These are phyloP conservation scores for Epinephelus coioides DNA, from an alignment of 2,797 vertebrate genomes.

Conservation along the genomic window DNA sequence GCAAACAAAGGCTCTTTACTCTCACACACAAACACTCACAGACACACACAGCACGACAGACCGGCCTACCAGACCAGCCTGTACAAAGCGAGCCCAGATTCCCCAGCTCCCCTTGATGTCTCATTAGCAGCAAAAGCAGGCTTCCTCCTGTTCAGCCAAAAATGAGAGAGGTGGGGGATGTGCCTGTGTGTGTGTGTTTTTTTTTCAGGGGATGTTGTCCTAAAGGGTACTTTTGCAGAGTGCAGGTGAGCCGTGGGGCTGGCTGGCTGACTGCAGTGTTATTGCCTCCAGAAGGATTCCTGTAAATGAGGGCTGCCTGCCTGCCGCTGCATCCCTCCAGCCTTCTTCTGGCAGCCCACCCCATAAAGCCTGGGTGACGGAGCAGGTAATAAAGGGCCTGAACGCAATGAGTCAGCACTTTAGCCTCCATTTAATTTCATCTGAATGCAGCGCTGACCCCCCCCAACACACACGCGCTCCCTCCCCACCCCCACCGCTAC, in stretches of 20 bases:
- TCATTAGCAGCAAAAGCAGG: conserved; percentile 75
- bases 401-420: conserved; percentile 87
- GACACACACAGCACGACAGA: conserved; percentile 32
- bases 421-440: conserved; percentile 86
- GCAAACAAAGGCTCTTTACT: conserved; percentile 39
- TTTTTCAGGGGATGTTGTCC: conserved; percentile 36
- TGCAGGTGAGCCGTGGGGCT: conserved; percentile 66
- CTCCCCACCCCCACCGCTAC: conserved; percentile 21
- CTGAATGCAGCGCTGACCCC: conserved; percentile 71
- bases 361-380: conserved; percentile 83
- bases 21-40: neutral
- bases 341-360: conserved; percentile 68
- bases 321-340: conserved; percentile 47
- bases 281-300: conserved; percentile 77
- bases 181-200: conserved; percentile 22
- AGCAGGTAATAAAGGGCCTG: conserved; percentile 83
- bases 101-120: conserved; percentile 70
- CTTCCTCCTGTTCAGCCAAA: conserved; percentile 64
- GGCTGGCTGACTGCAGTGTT: conserved; percentile 67
- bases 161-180: conserved; percentile 26
- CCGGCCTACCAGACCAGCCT: conserved; percentile 37
- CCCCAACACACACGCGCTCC: conserved; percentile 19
- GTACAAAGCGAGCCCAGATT: conserved; percentile 50
- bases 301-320: conserved; percentile 78
- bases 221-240: conserved; percentile 52